Conservation (phyloP, 2,888 invertebrate species). For the Sphaerophoria rueppellii region DNA sequence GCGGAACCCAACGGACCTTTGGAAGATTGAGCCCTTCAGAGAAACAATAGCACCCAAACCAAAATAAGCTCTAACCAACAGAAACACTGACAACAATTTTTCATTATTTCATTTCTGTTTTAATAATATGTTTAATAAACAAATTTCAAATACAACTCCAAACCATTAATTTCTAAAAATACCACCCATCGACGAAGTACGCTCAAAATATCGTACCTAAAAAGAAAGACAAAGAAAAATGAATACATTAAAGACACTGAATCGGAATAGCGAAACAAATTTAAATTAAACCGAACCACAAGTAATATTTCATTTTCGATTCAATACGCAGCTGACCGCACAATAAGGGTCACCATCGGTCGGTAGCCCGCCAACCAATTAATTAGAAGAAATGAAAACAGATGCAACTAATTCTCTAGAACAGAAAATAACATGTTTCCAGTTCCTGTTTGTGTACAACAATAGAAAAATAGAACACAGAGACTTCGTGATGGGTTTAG, state of each 20-base stretch:
- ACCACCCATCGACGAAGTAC: not conserved
- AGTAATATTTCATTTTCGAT: constrained; percentile 21
- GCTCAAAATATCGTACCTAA: too few species aligned
- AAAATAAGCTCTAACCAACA: not conserved
- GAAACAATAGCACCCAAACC: too few species aligned
- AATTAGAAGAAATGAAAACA: constrained; percentile 53
- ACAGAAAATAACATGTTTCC: constrained; percentile 11
- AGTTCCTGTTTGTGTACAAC: not conserved
- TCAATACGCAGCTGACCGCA: constrained; percentile 52
- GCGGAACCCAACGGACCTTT: too few species aligned
- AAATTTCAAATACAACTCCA: constrained; percentile 50
- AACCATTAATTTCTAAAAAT: constrained; percentile 59
- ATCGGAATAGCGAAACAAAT: constrained; percentile 52
- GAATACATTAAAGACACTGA: not conserved
- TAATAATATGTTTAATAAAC: not conserved
- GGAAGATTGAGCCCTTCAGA: too few species aligned
- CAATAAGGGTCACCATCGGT: constrained; percentile 47
- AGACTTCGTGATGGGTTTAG: not conserved
- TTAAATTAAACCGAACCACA: constrained; percentile 45
- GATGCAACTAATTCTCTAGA: constrained; percentile 43
- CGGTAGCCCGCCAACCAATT: constrained; percentile 64
- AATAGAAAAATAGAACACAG: not conserved
- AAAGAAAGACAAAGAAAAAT: not conserved
- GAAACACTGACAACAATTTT: not conserved
- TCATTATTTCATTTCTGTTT: not conserved